Conservation (phyloP, 2,888 invertebrate genomes). For the Holacanthella duospinosa region DNA sequence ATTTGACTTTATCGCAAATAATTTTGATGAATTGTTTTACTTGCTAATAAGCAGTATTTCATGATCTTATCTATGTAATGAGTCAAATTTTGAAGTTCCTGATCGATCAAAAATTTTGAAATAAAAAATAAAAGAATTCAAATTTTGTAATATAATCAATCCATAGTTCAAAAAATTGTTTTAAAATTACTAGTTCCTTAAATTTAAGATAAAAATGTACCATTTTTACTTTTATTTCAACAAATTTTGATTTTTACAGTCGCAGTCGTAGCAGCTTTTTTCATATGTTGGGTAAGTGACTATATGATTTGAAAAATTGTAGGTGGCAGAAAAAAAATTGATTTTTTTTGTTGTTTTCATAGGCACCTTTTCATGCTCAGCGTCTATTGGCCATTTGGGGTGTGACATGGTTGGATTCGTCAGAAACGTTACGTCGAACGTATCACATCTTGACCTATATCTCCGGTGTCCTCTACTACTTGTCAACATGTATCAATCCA, state of each 20-base stretch:
- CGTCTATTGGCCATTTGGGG: constrained; percentile 67
- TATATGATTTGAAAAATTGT: background rate
- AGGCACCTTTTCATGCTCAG: constrained; percentile 50
- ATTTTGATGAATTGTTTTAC: no score
- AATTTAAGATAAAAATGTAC: no score
- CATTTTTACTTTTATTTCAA: background rate
- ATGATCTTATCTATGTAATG: no score
- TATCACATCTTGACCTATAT: constrained; percentile 64
- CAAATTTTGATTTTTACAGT: background rate
- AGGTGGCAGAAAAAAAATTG: background rate
- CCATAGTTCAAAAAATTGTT: no score
- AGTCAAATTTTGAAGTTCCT: no score
- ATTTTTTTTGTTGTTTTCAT: background rate
- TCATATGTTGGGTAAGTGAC: background rate
- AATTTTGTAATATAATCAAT: background rate
- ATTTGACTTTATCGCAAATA: no score
- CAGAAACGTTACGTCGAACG: constrained; percentile 55
- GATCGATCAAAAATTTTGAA: background rate
- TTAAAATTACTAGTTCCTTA: no score
- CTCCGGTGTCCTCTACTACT: constrained; percentile 80
- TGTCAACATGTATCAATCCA: constrained; percentile 87
- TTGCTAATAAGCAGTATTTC: no score
- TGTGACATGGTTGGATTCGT: constrained; percentile 18
- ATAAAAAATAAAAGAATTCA: background rate
- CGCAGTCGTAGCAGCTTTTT: background rate